Evolutionary conservation across 2,113 vertebrate genomes (phyloP).

Genomic region (Steatornis caripensis): DNA sequence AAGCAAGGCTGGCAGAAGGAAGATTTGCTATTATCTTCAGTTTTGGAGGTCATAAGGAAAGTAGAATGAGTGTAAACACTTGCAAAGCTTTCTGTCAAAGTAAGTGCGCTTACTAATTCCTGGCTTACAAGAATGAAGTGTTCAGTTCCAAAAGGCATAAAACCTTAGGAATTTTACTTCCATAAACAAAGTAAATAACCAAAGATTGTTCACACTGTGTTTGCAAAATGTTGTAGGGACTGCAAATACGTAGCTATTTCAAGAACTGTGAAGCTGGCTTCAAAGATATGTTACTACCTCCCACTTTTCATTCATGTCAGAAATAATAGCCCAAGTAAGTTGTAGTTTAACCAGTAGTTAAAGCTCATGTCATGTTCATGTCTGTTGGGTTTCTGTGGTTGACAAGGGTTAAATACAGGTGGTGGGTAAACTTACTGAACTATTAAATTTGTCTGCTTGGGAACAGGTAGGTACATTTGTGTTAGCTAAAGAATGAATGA

Average conservation of each 20-base stretch:
- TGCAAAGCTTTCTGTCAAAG: background rate
- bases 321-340: background rate
- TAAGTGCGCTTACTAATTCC: background rate
- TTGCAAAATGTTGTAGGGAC: background rate
- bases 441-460: background rate
- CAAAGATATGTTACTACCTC: accelerated
- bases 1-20: background rate
- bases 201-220: background rate
- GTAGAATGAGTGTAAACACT: background rate
- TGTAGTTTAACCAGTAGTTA: background rate
- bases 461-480: background rate
- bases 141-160: background rate
- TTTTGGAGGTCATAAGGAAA: background rate
- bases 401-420: background rate
- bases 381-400: background rate
- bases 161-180: background rate
- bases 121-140: background rate
- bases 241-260: background rate
- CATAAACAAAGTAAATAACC: background rate
- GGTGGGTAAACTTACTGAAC: background rate
- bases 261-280: background rate
- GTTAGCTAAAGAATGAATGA: background rate
- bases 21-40: background rate
- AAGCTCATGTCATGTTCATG: background rate
- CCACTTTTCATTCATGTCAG: background rate